These are phyloP conservation scores for Oryzias javanicus DNA, from an alignment of 2,113 vertebrate genomes.

Conservation along the genomic window DNA sequence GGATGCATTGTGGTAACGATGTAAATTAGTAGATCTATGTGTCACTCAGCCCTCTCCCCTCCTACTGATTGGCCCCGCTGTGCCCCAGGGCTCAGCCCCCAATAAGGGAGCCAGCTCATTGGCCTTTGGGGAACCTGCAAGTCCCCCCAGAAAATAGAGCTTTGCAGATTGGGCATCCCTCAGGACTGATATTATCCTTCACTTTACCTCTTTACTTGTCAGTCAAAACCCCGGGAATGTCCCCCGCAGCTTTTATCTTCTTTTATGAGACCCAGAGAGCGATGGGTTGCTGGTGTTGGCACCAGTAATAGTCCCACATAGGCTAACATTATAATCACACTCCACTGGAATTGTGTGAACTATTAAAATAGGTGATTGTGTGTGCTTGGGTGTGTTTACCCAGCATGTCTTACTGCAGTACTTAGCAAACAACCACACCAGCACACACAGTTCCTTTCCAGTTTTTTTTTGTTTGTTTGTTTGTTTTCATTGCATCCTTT, in stretches of 20 bases:
- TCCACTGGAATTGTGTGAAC: conserved; percentile 19
- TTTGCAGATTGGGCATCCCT: conserved; percentile 67
- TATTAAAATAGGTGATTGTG: conserved; percentile 4
- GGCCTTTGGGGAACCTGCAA: conserved; percentile 72
- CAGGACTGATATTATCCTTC: conserved; percentile 66
- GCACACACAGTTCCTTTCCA: conserved; percentile 25
- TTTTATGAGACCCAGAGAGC: conserved; percentile 22
- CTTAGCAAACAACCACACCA: conserved; percentile 58
- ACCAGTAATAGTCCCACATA: conserved; percentile 27
- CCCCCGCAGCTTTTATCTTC: conserved; percentile 43
- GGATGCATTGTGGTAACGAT: conserved; percentile 79
- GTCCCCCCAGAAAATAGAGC: conserved; percentile 62
- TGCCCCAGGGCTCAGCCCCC: conserved; percentile 58
- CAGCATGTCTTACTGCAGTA: conserved; percentile 49
- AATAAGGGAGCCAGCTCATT: conserved; percentile 69
- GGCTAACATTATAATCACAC: conserved; percentile 13
- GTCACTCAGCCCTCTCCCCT: conserved; percentile 69
- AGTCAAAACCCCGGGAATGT: conserved; percentile 61
- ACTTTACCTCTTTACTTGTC: conserved; percentile 68
- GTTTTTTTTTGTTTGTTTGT: conserved; percentile 12
- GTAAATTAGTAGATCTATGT: conserved; percentile 75
- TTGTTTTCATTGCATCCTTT: conserved; percentile 50
- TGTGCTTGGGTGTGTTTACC: conserved; percentile 44
- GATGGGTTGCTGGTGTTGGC: conserved; percentile 13
- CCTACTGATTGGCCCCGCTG: conserved; percentile 70